These are phyloP conservation scores for Micoletzkya japonica DNA, from an alignment of 2,888 invertebrate species.

Conservation along the genomic window DNA sequence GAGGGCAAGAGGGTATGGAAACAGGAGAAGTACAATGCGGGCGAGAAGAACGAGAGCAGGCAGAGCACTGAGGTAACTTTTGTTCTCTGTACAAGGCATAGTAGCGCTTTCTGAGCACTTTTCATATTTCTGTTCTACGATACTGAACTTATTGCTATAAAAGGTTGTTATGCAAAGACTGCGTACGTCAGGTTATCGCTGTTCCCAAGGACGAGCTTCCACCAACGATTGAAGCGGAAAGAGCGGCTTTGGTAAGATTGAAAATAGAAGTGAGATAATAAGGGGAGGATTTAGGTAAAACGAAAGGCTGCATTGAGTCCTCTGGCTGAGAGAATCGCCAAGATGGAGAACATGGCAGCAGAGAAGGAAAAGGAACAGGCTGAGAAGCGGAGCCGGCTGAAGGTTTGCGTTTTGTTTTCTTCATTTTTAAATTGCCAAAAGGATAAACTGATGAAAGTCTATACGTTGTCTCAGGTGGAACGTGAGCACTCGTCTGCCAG, in stretches of 20 bases:
- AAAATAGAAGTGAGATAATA: too few relatives aligned
- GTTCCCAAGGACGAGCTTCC: conserved; percentile 21
- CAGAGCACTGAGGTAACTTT: conserved; percentile 21
- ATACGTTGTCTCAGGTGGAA: conserved; percentile 1
- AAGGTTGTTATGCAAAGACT: too few relatives aligned
- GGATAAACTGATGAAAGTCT: neutral
- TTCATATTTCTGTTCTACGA: neutral
- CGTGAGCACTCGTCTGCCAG: neutral
- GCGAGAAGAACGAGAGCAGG: conserved; percentile 21
- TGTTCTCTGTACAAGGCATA: neutral
- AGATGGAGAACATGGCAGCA: conserved; percentile 27
- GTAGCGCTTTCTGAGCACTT: neutral
- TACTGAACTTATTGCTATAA: too few relatives aligned
- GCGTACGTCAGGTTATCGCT: conserved; percentile 19
- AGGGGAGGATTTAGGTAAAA: conserved; percentile 22
- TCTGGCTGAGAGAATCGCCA: conserved; percentile 18
- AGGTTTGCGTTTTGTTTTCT: neutral
- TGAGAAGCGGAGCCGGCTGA: neutral
- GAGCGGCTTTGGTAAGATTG: conserved; percentile 8
- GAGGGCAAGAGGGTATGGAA: conserved; percentile 17
- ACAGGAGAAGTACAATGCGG: conserved; percentile 16
- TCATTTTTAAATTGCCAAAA: neutral
- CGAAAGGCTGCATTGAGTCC: conserved; percentile 10
- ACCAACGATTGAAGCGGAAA: conserved; percentile 7
- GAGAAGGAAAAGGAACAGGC: conserved; percentile 21